Conservation (phyloP, 1,140 invertebrate species). For the Scaptomyza montana region DNA sequence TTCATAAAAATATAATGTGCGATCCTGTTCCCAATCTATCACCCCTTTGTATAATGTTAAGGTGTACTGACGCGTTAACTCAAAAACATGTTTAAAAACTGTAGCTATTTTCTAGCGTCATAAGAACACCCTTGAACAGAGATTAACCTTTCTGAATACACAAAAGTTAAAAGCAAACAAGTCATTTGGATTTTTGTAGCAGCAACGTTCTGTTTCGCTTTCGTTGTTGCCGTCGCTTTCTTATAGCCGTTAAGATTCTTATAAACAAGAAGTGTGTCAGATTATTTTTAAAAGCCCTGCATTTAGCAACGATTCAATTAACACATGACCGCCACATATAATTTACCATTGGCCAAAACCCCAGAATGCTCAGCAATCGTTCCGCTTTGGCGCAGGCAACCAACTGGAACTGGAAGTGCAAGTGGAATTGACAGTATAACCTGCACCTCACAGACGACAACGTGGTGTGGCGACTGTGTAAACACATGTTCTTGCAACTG, state of each 20-base stretch:
- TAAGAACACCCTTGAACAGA: too few relatives aligned
- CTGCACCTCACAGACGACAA: not conserved
- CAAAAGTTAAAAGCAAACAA: slow-evolving; percentile 19
- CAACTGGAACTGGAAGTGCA: slow-evolving; percentile 45
- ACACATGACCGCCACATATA: slow-evolving; percentile 58
- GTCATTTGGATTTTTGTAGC: slow-evolving; percentile 19
- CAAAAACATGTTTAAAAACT: too few relatives aligned
- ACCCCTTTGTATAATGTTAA: too few relatives aligned
- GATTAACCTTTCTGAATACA: too few relatives aligned
- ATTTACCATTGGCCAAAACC: slow-evolving; percentile 6
- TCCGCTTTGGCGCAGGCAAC: slow-evolving; percentile 29
- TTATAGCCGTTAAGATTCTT: slow-evolving; percentile 31
- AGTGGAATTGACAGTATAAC: slow-evolving; percentile 24
- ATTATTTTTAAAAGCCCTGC: slow-evolving; percentile 59
- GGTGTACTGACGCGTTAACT: too few relatives aligned
- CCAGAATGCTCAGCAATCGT: slow-evolving; percentile 13
- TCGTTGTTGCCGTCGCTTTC: slow-evolving; percentile 60
- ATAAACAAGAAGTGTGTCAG: slow-evolving; percentile 61
- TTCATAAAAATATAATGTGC: too few relatives aligned
- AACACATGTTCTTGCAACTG: slow-evolving; percentile 80
- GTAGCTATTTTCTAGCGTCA: too few relatives aligned
- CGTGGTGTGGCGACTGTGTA: slow-evolving; percentile 47
- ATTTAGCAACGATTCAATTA: slow-evolving; percentile 71
- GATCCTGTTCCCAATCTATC: too few relatives aligned
- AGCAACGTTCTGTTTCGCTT: slow-evolving; percentile 50